These are phyloP conservation scores for Pogonophryne albipinna DNA, from an alignment of 2,797 vertebrate genomes.

Conservation along the genomic window DNA sequence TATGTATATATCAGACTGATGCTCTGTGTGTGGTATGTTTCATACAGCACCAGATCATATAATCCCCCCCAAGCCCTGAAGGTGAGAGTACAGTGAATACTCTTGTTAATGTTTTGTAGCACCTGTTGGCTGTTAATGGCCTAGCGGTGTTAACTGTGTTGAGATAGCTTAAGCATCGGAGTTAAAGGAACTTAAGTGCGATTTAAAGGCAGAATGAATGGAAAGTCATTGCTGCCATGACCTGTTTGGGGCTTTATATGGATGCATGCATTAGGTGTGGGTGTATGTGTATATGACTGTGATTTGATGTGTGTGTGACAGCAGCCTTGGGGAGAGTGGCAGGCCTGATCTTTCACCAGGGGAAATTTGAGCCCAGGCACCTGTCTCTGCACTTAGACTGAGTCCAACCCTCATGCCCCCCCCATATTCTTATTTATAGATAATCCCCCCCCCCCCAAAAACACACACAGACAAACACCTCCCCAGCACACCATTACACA, in stretches of 20 bases:
- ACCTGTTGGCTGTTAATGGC: slow-evolving; percentile 77
- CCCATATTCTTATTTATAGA: slow-evolving; percentile 88
- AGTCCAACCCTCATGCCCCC: slow-evolving; percentile 76
- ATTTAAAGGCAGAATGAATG: slow-evolving; percentile 57
- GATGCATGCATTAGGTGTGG: slow-evolving; percentile 28
- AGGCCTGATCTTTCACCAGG: slow-evolving; percentile 88
- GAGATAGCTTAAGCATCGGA: slow-evolving; percentile 51
- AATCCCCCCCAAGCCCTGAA: slow-evolving; percentile 48
- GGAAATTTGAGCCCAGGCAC: slow-evolving; percentile 90
- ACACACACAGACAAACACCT: slow-evolving; percentile 37
- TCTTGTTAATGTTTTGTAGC: slow-evolving; percentile 72
- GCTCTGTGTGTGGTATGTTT: slow-evolving; percentile 7
- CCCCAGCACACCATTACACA: slow-evolving; percentile 32
- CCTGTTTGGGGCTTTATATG: slow-evolving; percentile 37
- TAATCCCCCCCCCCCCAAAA: slow-evolving; percentile 36
- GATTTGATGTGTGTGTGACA: slow-evolving; percentile 45
- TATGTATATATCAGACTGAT: not conserved
- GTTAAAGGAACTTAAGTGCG: slow-evolving; percentile 57
- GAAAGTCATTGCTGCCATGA: slow-evolving; percentile 57
- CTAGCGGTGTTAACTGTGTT: slow-evolving; percentile 64
- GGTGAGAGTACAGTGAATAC: slow-evolving; percentile 54
- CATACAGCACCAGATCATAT: slow-evolving; percentile 11
- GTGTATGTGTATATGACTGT: slow-evolving; percentile 48
- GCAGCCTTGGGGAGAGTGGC: slow-evolving; percentile 82
- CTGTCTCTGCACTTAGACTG: slow-evolving; percentile 86